Evolutionary conservation across 1,140 invertebrate species (phyloP), one percentile per base, ranked within the genome.

Genomic region (Tribolium madens): DNA sequence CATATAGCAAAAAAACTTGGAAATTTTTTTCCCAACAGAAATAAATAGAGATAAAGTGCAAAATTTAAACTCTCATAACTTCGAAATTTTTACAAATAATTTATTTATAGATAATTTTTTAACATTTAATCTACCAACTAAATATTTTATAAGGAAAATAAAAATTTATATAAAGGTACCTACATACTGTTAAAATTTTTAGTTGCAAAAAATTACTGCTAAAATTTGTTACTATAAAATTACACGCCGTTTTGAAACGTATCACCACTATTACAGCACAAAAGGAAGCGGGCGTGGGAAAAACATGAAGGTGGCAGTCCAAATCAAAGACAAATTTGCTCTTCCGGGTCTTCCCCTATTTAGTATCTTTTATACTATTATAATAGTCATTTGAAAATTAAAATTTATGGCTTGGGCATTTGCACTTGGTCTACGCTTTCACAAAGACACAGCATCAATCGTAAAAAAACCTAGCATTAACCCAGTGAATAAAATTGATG

Each of bases 401-500:
- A 64, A 64, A 64, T 31, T 57, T 57, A 57, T 57, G 14, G 17
- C 48, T 14, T 14, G 2, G 4, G 15, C 17, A 21, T 57, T 57
- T n/a, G 10, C 52, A 57, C 52, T 21, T n/a, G 1, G 26, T 64
- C 31, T 64, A 0, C n/a, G 7, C 36, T 42, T 2, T n/a, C 36
- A 42, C 36, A 42, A 42, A 42, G 36, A 42, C 36, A 42, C 36
- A 42, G 36, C 36, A n/a, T 42, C 36, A 42, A 42, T 42, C 36
- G 36, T 42, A 42, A 42, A 42, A 42, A 26, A 42, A 42, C n/a
- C 9, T 4, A 9, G 36, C 36, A 42, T 42, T 42, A 64, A 64
- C n/a, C 21, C 57, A 64, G 12, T 64, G 57, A 64, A 64, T 64
- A 64, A 64, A 64, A 64, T 33, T 33, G 57, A 64, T 64, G 57